Evolutionary conservation across 2,113 vertebrate species (phyloP).

Genomic region (Glaucomys volans): DNA sequence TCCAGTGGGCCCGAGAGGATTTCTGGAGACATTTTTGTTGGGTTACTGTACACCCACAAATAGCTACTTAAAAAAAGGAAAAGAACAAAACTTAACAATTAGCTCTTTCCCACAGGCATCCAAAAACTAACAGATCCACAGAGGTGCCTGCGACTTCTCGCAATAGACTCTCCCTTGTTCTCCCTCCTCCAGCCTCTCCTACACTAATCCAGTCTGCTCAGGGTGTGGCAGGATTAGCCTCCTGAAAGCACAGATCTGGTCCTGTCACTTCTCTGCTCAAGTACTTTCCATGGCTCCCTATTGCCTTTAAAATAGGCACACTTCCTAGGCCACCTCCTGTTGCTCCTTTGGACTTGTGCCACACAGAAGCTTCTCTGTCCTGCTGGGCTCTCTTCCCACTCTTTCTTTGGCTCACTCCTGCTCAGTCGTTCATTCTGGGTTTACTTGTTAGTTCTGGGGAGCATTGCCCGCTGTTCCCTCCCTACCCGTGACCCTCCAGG

Average conservation of each 20-base stretch:
- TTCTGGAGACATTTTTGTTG: slow-evolving; percentile 81
- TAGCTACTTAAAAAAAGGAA: slow-evolving; percentile 61
- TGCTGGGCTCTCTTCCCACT: background rate
- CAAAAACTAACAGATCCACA: slow-evolving; percentile 60
- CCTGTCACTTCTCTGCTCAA: background rate
- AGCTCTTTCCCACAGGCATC: slow-evolving; percentile 64
- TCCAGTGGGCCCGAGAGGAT: slow-evolving; percentile 67
- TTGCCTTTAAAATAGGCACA: background rate
- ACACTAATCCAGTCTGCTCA: slow-evolving; percentile 30
- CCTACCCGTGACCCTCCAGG: background rate
- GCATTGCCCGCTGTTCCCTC: background rate
- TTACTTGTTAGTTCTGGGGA: background rate
- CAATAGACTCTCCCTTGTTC: slow-evolving; percentile 63
- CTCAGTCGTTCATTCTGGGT: background rate
- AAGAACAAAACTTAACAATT: slow-evolving; percentile 58
- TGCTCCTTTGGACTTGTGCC: background rate
- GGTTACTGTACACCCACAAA: slow-evolving; percentile 81
- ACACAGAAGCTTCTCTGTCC: background rate
- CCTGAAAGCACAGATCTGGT: background rate
- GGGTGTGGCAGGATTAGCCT: background rate
- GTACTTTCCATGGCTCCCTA: background rate
- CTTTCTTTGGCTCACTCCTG: background rate
- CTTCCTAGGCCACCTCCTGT: background rate
- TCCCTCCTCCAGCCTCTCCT: slow-evolving; percentile 52
- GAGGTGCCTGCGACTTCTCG: slow-evolving; percentile 37